These are phyloP conservation scores for Chloroclysta siterata DNA, from an alignment of 2,888 invertebrate genomes.

Conservation along the genomic window DNA sequence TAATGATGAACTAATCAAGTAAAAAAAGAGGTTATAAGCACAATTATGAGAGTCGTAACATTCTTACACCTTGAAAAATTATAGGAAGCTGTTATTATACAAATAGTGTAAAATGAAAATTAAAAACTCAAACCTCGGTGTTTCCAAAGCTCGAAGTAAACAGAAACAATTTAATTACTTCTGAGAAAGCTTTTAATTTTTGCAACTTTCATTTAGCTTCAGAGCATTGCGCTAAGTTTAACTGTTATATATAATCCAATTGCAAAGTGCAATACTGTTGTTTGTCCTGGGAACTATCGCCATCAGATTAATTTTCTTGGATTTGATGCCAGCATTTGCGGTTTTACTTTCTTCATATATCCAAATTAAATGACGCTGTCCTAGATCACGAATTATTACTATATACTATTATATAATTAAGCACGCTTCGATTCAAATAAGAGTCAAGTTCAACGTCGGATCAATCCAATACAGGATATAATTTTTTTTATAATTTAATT, in stretches of 20 bases:
- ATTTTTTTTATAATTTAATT: no score
- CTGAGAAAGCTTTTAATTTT: conserved; percentile 18
- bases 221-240: conserved; percentile 13
- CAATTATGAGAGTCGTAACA: no score
- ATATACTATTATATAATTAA: no score
- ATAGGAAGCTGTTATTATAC: no score
- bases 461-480: no score
- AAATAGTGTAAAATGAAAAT: not conserved
- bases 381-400: no score
- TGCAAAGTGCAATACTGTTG: conserved; percentile 8
- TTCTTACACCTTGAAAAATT: no score
- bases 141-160: conserved; percentile 7
- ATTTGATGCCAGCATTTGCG: not conserved
- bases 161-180: conserved; percentile 15
- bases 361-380: no score
- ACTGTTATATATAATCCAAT: conserved; percentile 16
- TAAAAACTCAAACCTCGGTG: not conserved
- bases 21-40: no score
- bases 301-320: not conserved
- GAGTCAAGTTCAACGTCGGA: no score
- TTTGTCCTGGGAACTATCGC: conserved; percentile 2
- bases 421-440: no score
- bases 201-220: conserved; percentile 13
- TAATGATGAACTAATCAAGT: no score
- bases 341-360: not conserved